Evolutionary conservation across 2,797 vertebrate species (phyloP).

Genomic region (Limnodromus scolopaceus): DNA sequence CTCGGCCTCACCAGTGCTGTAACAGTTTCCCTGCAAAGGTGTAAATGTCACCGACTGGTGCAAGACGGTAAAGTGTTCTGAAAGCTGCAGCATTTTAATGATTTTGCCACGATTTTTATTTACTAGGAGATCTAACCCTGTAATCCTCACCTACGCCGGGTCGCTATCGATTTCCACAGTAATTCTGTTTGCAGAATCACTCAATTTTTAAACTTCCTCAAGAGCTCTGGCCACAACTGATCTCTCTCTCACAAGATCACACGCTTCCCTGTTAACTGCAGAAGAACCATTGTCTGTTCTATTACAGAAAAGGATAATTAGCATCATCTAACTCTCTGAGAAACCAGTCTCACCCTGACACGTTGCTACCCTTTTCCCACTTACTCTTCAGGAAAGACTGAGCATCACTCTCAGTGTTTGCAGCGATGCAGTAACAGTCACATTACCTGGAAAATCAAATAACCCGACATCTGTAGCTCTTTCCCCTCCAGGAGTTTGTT

Average conservation of each 20-base stretch:
- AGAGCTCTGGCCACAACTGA: not conserved
- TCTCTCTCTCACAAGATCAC: not conserved
- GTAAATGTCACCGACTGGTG: not conserved
- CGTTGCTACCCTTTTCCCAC: fast-evolving
- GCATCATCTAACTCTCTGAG: not conserved
- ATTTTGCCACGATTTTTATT: not conserved
- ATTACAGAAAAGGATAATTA: not conserved
- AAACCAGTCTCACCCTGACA: not conserved
- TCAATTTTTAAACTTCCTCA: not conserved
- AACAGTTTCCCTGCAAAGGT: not conserved
- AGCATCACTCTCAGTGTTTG: not conserved
- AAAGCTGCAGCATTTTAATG: not conserved
- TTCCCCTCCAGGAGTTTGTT: not conserved
- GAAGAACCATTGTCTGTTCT: not conserved
- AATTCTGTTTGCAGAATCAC: not conserved
- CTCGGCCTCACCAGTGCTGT: not conserved
- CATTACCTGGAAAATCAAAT: not conserved
- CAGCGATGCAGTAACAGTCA: not conserved
- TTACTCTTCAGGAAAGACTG: not conserved
- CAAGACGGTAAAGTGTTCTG: not conserved
- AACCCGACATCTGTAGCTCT: not conserved
- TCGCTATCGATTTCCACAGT: not conserved
- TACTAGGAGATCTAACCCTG: not conserved
- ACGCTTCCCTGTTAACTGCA: not conserved
- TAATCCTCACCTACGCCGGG: not conserved